A percentile compares a stretch with the other conserved stretches of the same genome.
These are phyloP conservation scores for Coelopa pilipes DNA, from an alignment of 2,888 invertebrate genomes.

Conservation along the genomic window DNA sequence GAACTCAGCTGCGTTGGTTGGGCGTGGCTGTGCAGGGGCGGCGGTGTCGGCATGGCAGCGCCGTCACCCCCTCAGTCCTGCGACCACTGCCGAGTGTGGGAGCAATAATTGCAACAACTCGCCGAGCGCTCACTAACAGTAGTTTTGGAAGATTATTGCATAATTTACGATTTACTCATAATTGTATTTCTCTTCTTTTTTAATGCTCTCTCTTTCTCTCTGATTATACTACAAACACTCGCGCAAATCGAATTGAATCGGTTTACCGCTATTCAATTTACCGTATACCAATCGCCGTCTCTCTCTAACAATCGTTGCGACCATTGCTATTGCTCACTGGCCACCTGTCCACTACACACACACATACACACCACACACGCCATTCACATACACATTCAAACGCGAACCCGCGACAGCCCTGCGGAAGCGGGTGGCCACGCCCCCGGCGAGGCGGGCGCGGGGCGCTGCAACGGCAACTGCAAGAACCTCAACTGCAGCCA, in stretches of 20 bases:
- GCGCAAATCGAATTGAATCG: neutral
- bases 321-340: slow-evolving; percentile 61
- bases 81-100: too few species aligned
- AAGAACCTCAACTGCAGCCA: slow-evolving; percentile 56
- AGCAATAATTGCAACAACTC: too few species aligned
- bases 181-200: slow-evolving; percentile 32
- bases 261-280: too few species aligned
- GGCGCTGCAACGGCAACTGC: slow-evolving; percentile 54
- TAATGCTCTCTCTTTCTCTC: slow-evolving; percentile 31
- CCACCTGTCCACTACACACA: slow-evolving; percentile 52
- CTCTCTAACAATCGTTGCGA: slow-evolving; percentile 17
- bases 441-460: slow-evolving; percentile 26
- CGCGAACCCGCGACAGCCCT: neutral
- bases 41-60: too few species aligned
- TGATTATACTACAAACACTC: slow-evolving; percentile 13
- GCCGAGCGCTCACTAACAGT: neutral
- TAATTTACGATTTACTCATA: slow-evolving; percentile 20
- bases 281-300: neutral
- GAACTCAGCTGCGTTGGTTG: too few species aligned
- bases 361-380: neutral
- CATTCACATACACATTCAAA: slow-evolving; percentile 42
- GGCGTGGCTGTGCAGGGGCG: too few species aligned
- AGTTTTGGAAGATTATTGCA: slow-evolving; percentile 1
- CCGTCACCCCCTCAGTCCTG: too few species aligned
- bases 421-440: slow-evolving; percentile 35